Evolutionary conservation across 30 jellyfish, hydroid and myxozoan genomes (phyloP), one percentile per base, ranked within the genome.

Genomic region (Aurelia coerulea): DNA sequence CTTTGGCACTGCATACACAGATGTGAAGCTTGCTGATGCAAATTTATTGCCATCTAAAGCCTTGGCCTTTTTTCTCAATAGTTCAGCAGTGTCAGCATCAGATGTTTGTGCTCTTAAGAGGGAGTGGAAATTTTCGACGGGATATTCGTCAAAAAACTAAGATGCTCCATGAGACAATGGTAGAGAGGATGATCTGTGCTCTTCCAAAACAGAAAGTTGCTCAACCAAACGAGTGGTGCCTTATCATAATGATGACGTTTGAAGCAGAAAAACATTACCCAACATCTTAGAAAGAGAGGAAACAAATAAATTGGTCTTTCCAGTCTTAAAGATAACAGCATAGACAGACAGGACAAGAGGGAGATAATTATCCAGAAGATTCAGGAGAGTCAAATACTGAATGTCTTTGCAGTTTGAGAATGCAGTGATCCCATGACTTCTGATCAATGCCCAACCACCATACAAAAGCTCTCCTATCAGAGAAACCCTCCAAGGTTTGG

Each of bases 261-360:
- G 15, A 13, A 64, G 29, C 89, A 60, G 32, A 58, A 78, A 71
- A 78, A 78, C 79, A 78, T 78, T 23, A 78, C 62, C 89, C 89
- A 79, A 34, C 79, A 33, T 7, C 89, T 65, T 12, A 79, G 71
- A 41, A 62, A 23, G 39, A 58, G 81, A 41, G 39, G 39, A 41
- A 42, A 58, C 49, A 71, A 1, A 71, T 33, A 14, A 19, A 37
- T 71, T 68, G 14, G 65, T 50, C 65, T 29, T 16, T 71, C 81
- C 53, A 35, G 52, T 74, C 53, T 74, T 74, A 74, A 74, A 74
- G 15, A 56, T 74, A n/a, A 49, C 53, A 37, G 85, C 14, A 58
- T 51, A 74, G 70, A 74, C 53, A 29, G 85, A 74, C 66, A 74
- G 32, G 52, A 74, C 73, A 18, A 74, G 53, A 2, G 85, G 72